Conservation (phyloP, 1,140 invertebrate species). For the Tetramorium parvispinum region DNA sequence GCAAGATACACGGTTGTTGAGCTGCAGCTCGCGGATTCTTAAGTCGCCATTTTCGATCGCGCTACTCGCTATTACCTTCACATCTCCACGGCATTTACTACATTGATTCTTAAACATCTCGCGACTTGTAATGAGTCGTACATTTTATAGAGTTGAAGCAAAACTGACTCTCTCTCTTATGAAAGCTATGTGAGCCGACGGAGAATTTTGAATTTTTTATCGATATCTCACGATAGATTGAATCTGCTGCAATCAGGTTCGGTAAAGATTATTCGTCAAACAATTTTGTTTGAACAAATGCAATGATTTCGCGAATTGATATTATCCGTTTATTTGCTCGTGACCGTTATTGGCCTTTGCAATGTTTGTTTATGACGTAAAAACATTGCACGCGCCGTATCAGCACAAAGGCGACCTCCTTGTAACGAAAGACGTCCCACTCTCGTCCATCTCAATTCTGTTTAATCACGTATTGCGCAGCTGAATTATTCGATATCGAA, state of each 20-base stretch:
- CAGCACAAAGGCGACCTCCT: constrained; percentile 55
- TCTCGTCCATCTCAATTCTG: constrained; percentile 56
- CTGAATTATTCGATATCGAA: constrained; percentile 53
- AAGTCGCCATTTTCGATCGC: constrained; percentile 30
- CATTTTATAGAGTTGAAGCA: not conserved
- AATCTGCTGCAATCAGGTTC: not conserved
- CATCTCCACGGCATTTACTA: not conserved
- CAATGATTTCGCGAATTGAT: constrained; percentile 44
- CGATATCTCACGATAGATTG: not conserved
- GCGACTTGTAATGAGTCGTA: not conserved
- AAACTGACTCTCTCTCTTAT: not conserved
- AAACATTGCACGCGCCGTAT: constrained; percentile 48
- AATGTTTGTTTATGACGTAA: constrained; percentile 49
- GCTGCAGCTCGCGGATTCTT: constrained; percentile 25
- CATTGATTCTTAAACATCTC: constrained; percentile 21
- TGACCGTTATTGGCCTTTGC: constrained; percentile 47
- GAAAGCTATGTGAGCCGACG: not conserved
- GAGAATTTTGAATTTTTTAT: not conserved
- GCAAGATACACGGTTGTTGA: constrained; percentile 43
- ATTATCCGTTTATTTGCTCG: constrained; percentile 18
- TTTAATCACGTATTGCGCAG: constrained; percentile 53
- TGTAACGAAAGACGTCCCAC: constrained; percentile 48
- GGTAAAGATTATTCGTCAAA: not conserved
- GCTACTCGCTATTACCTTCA: constrained; percentile 21
- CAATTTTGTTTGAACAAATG: constrained; percentile 5